phyloP scores from a whole-genome alignment of 2,113 vertebrate genomes.

The Halichoeres trimaculatus region DNA sequence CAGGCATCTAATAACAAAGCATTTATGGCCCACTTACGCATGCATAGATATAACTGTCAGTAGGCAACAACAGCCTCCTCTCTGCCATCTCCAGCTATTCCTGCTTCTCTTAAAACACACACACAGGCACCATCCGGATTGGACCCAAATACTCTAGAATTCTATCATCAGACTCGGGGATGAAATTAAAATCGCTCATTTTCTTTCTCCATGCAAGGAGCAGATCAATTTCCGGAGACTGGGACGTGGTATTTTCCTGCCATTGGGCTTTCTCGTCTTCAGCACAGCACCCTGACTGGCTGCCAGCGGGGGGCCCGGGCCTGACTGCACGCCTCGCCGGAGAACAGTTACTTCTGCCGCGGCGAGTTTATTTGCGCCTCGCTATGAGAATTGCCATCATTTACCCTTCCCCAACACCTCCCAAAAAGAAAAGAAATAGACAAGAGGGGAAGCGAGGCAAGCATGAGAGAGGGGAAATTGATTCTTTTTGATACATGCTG shows the following conservation, averaged over 20 bases:
- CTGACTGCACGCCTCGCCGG: conserved; percentile 82
- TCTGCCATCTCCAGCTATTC: conserved; percentile 64
- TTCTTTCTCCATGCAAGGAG: conserved; percentile 83
- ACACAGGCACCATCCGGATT: conserved; percentile 68
- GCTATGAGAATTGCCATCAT: conserved; percentile 87
- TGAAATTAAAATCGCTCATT: conserved; percentile 86
- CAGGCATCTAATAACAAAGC: conserved; percentile 81
- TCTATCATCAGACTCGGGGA: conserved; percentile 79
- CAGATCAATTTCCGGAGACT: conserved; percentile 88
- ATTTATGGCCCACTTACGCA: conserved; percentile 79
- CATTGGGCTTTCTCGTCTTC: conserved; percentile 84
- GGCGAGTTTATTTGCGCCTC: conserved; percentile 86
- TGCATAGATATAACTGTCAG: conserved; percentile 78
- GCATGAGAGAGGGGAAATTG: conserved; percentile 81
- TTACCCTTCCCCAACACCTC: conserved; percentile 81
- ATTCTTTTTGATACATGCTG: conserved; percentile 82
- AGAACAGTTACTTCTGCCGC: conserved; percentile 84
- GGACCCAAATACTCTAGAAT: conserved; percentile 76
- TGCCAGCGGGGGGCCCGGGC: conserved; percentile 81
- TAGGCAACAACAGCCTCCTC: conserved; percentile 65
- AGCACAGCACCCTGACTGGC: conserved; percentile 82
- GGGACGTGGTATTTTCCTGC: conserved; percentile 84
- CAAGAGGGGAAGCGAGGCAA: conserved; percentile 72
- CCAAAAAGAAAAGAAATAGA: conserved; percentile 81
- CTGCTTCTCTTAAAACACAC: conserved; percentile 68